These are phyloP conservation scores for Drosophila paulistorum DNA, from an alignment of 1,140 invertebrate genomes.

Conservation along the genomic window DNA sequence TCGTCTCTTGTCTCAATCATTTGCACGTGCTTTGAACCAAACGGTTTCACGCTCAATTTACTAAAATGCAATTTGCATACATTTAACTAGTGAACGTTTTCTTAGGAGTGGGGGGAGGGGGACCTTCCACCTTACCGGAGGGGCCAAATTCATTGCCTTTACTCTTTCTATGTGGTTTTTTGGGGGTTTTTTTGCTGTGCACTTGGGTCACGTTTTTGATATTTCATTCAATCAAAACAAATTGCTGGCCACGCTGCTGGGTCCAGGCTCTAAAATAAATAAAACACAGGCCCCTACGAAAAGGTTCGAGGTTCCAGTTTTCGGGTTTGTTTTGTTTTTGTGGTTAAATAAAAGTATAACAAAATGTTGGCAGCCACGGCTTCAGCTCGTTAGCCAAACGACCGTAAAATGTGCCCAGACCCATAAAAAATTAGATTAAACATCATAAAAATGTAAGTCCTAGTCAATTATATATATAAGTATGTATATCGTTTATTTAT, in stretches of 20 bases:
- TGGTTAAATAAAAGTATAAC: conserved; percentile 20
- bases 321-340: background rate
- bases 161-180: conserved; percentile 42
- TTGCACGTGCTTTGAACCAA: conserved; percentile 67
- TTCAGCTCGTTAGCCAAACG: conserved; percentile 70
- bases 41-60: conserved; percentile 67
- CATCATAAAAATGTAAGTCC: conserved; percentile 73
- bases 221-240: conserved; percentile 82
- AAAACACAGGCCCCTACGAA: conserved; percentile 28
- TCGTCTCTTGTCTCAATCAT: conserved; percentile 53
- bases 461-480: conserved; percentile 58
- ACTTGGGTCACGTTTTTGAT: conserved; percentile 78
- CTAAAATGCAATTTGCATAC: conserved; percentile 68
- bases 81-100: conserved; percentile 44
- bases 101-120: no score
- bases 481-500: background rate
- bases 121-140: background rate
- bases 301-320: conserved; percentile 1
- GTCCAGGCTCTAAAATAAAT: conserved; percentile 69
- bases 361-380: conserved; percentile 23
- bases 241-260: conserved; percentile 51
- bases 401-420: conserved; percentile 55
- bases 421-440: conserved; percentile 74
- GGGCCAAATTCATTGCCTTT: conserved; percentile 32
- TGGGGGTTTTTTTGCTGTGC: conserved; percentile 27